These are phyloP conservation scores for Hirtodrosophila histrioides DNA, from an alignment of 2,888 invertebrate genomes.

Conservation along the genomic window DNA sequence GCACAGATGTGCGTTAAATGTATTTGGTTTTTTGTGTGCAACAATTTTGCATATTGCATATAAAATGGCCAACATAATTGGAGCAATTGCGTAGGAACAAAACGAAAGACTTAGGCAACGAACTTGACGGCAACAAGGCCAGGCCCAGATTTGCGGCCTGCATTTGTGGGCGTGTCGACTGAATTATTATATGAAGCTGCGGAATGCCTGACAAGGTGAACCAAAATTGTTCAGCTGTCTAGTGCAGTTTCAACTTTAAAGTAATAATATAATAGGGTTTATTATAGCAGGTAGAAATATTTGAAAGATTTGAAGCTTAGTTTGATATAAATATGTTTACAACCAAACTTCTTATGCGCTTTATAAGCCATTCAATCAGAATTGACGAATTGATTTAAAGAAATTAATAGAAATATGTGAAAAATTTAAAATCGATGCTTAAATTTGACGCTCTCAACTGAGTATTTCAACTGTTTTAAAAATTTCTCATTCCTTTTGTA, in stretches of 20 bases:
- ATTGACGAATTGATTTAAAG: no score
- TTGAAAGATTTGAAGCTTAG: neutral
- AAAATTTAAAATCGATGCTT: neutral
- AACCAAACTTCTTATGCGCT: no score
- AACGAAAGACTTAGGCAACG: slow-evolving; percentile 72
- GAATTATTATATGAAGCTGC: slow-evolving; percentile 8
- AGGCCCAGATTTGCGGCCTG: slow-evolving; percentile 12
- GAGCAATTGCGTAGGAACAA: slow-evolving; percentile 49
- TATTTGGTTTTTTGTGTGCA: neutral
- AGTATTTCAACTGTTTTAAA: no score
- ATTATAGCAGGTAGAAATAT: neutral
- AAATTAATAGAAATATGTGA: neutral
- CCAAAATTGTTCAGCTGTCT: neutral
- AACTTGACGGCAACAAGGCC: slow-evolving; percentile 61
- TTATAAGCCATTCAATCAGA: no score
- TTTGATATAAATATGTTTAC: neutral
- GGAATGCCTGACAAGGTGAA: slow-evolving; percentile 35
- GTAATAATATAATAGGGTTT: no score
- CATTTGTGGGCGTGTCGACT: slow-evolving; percentile 25
- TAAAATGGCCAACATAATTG: slow-evolving; percentile 33
- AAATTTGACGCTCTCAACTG: neutral
- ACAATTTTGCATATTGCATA: slow-evolving; percentile 1
- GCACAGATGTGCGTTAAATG: slow-evolving; percentile 23
- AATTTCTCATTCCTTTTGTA: no score
- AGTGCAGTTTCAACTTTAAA: no score